Evolutionary conservation across 2,888 invertebrate genomes (phyloP).

Genomic region (Mantis religiosa): DNA sequence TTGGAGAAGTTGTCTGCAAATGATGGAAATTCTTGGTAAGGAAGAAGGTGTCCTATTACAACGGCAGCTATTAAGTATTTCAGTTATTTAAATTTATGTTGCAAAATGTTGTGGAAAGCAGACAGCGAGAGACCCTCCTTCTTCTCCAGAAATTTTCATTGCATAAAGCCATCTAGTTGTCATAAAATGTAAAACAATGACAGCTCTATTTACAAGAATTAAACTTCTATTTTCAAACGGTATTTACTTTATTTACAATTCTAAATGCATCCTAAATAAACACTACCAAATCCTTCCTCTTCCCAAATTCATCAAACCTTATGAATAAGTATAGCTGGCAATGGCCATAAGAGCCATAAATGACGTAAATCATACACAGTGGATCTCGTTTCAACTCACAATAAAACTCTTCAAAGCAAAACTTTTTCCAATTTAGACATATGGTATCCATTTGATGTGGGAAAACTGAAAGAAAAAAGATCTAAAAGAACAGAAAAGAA

Average conservation of each 20-base stretch:
- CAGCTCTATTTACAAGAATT: slow-evolving; percentile 11
- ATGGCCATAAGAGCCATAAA: no score
- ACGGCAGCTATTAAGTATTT: not conserved
- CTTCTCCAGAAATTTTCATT: slow-evolving; percentile 4
- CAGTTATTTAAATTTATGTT: not conserved
- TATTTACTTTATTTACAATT: not conserved
- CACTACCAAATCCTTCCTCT: no score
- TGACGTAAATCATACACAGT: no score
- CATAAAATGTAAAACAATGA: not conserved
- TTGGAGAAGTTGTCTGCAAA: not conserved
- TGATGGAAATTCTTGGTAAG: not conserved
- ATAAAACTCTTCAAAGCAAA: no score
- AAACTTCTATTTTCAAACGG: slow-evolving; percentile 5
- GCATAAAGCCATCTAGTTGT: not conserved
- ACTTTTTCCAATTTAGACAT: no score
- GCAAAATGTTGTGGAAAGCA: not conserved
- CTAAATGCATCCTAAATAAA: no score
- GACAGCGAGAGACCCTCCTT: not conserved
- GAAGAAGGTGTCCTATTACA: not conserved
- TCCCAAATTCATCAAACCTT: no score
- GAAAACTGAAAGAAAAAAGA: no score
- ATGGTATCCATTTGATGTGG: no score
- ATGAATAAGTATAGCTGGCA: no score
- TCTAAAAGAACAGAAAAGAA: no score
- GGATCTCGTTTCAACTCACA: no score